Evolutionary conservation across 2,888 invertebrate genomes (phyloP), one percentile per base, ranked within the genome.

Genomic region (Rosalia funebris): DNA sequence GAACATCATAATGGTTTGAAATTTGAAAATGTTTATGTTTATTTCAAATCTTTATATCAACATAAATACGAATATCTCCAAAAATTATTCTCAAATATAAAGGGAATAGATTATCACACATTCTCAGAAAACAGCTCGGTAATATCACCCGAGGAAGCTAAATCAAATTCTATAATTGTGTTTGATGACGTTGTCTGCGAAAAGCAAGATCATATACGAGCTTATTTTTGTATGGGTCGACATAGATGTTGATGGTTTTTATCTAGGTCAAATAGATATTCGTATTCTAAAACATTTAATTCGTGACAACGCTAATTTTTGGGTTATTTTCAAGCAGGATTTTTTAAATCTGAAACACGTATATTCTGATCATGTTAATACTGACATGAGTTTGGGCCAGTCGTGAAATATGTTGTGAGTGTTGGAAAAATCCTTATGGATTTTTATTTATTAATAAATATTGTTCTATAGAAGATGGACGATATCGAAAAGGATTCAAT

Each of bases 151-250:
- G n/a, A 63, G 2, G 62, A 71, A 17, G 72, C 72, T 1, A 65
- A 65, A 66, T 50, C 52, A n/a, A 70, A 74, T 65, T 77, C 75
- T 3, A 68, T 80, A 11, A 71, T 80, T 60, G 76, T 81, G 46
- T 80, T 81, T 59, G 78, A 80, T 64, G 78, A 80, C 70, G 71
- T 79, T 14, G 72, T 73, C 11, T 77, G 75, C 41, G 76, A 74
- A n/a, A 72, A 74, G 39, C 74, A 75, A 57, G 62, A 70, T 44
- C 70, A 66, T 25, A 71, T 78, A 16, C 57, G 71, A 61, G 52
- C 62, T 4, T 77, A 70, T 61, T 79, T 76, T 55, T 68, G 70
- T 25, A 52, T 52, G 52, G 52, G 52, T 4, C 52, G 52, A 17
- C 52, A 52, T 14, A 52, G 25, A 20, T 39, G 14, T 52, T 37